Conservation (phyloP, 2,113 vertebrate genomes). For the Phalacrocorax carbo region DNA sequence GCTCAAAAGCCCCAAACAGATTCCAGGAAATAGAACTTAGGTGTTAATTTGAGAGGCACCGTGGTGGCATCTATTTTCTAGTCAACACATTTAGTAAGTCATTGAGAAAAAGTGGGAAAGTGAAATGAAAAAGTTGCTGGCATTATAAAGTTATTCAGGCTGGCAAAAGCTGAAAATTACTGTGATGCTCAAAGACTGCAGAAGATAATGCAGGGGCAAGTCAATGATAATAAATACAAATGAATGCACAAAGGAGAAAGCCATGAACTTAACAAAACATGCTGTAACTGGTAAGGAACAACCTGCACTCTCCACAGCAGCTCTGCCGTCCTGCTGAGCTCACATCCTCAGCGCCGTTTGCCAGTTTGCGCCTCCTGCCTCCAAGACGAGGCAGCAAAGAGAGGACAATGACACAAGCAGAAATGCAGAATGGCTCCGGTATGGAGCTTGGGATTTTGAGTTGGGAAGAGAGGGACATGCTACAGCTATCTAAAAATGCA, state of each 20-base stretch:
- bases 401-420: background rate
- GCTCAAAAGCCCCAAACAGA: background rate
- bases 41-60: background rate
- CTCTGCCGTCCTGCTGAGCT: background rate
- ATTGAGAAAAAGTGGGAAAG: background rate
- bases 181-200: background rate
- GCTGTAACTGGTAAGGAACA: background rate
- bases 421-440: background rate
- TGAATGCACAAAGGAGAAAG: background rate
- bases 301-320: too few relatives aligned
- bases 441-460: background rate
- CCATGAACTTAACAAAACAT: background rate
- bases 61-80: background rate
- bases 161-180: background rate
- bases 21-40: background rate
- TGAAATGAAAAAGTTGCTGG: background rate
- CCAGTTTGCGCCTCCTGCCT: background rate
- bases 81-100: background rate
- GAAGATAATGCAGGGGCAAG: background rate
- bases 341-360: rapidly evolving
- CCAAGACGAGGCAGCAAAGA: background rate
- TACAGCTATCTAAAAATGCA: background rate
- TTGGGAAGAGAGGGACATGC: background rate
- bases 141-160: background rate
- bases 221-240: background rate